phyloP scores from a whole-genome alignment of 2,113 vertebrate genomes.

The Seriola rivoliana region DNA sequence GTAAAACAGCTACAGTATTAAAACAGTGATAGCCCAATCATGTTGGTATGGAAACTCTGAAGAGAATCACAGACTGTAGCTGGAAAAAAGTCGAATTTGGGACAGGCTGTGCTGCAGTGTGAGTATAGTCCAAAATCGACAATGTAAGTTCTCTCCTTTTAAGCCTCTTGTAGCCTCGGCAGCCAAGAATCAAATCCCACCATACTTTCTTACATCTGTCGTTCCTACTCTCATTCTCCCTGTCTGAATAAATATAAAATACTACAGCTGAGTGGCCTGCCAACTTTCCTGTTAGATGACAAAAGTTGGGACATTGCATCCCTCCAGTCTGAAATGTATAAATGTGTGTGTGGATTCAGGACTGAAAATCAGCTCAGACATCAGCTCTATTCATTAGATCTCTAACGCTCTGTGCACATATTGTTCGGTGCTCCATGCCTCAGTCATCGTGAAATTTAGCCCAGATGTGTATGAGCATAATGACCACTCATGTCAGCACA shows the following conservation, averaged over 20 bases:
- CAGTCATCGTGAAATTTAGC: no score
- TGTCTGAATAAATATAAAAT: constrained; percentile 27
- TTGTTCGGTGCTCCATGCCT: no score
- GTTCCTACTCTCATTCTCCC: constrained; percentile 4
- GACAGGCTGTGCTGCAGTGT: constrained; percentile 2
- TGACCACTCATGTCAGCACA: background rate
- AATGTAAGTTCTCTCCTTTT: constrained; percentile 2
- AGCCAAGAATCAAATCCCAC: constrained; percentile 24
- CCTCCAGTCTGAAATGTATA: background rate
- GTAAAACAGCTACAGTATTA: no score
- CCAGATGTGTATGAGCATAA: background rate
- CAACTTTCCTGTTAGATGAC: constrained; percentile 14
- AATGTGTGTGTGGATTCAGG: background rate
- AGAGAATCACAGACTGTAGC: background rate
- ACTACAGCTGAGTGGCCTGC: background rate
- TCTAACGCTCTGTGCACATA: no score
- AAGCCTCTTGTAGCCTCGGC: constrained; percentile 7
- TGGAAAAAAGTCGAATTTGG: background rate
- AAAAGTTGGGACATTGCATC: constrained; percentile 1
- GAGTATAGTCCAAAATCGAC: constrained; percentile 1
- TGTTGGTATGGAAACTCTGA: background rate
- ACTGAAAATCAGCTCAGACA: no score
- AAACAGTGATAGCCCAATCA: no score
- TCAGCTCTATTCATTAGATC: background rate
- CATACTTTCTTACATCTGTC: constrained; percentile 30